A percentile compares a stretch with the other conserved stretches of the same genome.
Conservation (phyloP, 2,797 vertebrate genomes). For the Neostethus bicornis region DNA sequence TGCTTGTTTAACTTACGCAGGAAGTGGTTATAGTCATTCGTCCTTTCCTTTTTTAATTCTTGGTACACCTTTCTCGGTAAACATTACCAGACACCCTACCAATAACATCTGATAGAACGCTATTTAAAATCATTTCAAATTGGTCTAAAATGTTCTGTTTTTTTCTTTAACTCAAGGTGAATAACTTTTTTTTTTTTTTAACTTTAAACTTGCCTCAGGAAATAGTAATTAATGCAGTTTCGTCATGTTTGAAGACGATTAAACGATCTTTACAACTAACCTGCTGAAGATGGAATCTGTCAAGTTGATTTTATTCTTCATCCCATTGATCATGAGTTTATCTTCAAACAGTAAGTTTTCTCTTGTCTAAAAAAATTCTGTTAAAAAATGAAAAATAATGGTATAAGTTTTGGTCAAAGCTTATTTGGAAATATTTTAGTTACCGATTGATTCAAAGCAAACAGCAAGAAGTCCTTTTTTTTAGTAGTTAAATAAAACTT, state of each 20-base stretch:
- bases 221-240: conserved; percentile 62
- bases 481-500: no score
- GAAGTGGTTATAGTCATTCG: conserved; percentile 44
- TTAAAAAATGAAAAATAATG: neutral
- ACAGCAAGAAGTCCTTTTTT: no score
- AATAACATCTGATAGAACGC: neutral
- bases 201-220: no score
- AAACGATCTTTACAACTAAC: neutral
- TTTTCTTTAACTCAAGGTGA: conserved; percentile 1
- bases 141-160: neutral
- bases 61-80: neutral
- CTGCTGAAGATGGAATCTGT: conserved; percentile 12
- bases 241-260: conserved; percentile 24
- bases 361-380: neutral
- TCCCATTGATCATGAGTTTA: conserved; percentile 26
- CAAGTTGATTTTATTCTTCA: conserved; percentile 24
- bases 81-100: neutral
- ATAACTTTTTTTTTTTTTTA: neutral
- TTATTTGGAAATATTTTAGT: no score
- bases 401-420: no score
- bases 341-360: conserved; percentile 49
- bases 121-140: neutral
- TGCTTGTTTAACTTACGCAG: conserved; percentile 17
- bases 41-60: neutral
- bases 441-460: no score